Evolutionary conservation across 2,888 invertebrate species (phyloP), one percentile per base, ranked within the genome.

Genomic region (Drosophila helvetica): DNA sequence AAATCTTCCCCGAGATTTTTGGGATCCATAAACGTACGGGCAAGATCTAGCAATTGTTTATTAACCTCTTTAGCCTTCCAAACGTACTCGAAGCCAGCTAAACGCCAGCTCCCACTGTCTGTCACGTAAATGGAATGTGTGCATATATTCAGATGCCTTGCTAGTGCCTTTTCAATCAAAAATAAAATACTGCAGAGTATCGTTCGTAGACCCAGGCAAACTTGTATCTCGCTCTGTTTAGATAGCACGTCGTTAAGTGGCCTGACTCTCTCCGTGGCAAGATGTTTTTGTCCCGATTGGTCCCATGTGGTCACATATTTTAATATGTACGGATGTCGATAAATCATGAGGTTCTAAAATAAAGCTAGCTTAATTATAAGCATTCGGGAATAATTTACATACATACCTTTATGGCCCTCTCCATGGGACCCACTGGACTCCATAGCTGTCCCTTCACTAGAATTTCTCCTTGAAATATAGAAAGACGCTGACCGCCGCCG

Each of bases 51-150:
- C 87, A 95, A 94, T 46, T 94, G 93, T 57, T 93, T 90, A 52
- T 94, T 95, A 17, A 96, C 91, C 74, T 96, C 96, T 64, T 92
- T 93, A 80, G 94, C 94, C 78, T 94, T 93, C 91, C 95, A 96
- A 12, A 96, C 93, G 90, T 95, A 96, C 90, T 98, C 97, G 88
- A 98, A 93, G 5, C 97, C 97, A 12, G n/a, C n/a, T n/a, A 96
- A 97, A 33, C 96, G 96, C 98, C 98, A 98, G 65, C 94, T 94
- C 0, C 97, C 97, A 92, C 97, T 96, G 17, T 94, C 94, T 27
- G 96, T 95, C 8, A 98, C 95, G 92, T 96, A 98, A 70, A 98
- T 93, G 5, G 97, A 95, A 75, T 96, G 94, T 77, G 94, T 92
- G 90, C 96, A 95, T 8, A 98, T 93, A 92, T 98, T 98, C 77